These are phyloP conservation scores for Crax fasciolata DNA, from an alignment of 2,797 vertebrate species.

Conservation along the genomic window DNA sequence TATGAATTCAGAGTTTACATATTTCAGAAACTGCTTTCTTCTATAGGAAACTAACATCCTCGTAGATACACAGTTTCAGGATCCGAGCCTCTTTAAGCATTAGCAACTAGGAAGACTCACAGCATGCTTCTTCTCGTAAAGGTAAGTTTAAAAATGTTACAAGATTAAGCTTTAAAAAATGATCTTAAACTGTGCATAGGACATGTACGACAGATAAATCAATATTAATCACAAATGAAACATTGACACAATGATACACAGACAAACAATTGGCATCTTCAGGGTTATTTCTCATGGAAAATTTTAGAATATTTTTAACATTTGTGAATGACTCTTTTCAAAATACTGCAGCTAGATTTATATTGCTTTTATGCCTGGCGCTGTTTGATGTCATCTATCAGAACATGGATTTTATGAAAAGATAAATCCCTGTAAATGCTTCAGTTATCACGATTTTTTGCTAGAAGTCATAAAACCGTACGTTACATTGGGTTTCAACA, in stretches of 20 bases:
- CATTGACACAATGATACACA: neutral
- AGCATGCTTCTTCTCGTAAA: neutral
- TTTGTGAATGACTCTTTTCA: neutral
- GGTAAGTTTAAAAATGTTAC: neutral
- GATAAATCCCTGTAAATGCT: neutral
- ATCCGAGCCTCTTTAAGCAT: neutral
- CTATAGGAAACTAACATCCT: neutral
- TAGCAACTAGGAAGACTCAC: neutral
- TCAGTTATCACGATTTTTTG: neutral
- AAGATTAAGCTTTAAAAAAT: neutral
- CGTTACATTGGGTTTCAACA: neutral
- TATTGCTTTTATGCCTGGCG: neutral
- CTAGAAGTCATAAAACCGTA: neutral
- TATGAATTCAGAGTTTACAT: neutral
- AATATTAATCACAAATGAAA: neutral
- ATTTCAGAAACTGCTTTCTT: neutral
- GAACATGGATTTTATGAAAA: neutral
- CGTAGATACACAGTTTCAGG: neutral
- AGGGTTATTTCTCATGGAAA: neutral
- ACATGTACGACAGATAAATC: neutral
- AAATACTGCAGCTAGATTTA: neutral
- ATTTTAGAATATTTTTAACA: neutral
- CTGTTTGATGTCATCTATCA: neutral
- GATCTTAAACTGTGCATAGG: neutral
- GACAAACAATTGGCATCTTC: neutral